Evolutionary conservation across 2,113 vertebrate species (phyloP).

Genomic region (Sturnira hondurensis): DNA sequence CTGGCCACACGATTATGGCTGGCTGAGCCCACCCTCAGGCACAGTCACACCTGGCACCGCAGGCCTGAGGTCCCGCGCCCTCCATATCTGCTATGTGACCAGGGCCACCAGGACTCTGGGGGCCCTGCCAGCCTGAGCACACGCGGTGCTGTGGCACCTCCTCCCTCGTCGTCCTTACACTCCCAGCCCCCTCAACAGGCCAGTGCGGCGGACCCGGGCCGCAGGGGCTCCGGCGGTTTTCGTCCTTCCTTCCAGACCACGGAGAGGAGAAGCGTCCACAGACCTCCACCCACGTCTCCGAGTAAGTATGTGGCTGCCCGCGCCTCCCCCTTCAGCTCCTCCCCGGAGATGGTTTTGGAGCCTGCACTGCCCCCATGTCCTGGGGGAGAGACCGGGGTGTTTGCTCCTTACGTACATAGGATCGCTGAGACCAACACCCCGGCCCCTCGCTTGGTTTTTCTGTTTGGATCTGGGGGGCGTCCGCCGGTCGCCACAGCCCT

Average conservation of each 20-base stretch:
- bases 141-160: neutral
- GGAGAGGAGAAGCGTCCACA: constrained; percentile 80
- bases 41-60: accelerated
- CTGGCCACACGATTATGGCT: too few relatives aligned
- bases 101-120: neutral
- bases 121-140: neutral
- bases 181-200: neutral
- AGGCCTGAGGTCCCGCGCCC: too few relatives aligned
- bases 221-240: neutral
- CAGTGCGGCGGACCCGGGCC: neutral
- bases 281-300: constrained; percentile 85
- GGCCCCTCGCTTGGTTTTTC: accelerated
- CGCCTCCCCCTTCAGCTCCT: accelerated
- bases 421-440: neutral
- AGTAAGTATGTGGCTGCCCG: constrained; percentile 84
- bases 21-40: accelerated
- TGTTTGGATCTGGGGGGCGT: accelerated
- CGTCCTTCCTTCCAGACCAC: constrained; percentile 81
- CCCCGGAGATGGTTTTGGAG: neutral
- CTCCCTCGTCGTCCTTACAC: neutral
- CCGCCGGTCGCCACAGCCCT: accelerated
- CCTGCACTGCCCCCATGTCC: neutral
- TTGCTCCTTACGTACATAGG: neutral
- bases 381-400: neutral
- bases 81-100: neutral